Conservation (phyloP, 2,797 vertebrate genomes). For the Apogon talboti region DNA sequence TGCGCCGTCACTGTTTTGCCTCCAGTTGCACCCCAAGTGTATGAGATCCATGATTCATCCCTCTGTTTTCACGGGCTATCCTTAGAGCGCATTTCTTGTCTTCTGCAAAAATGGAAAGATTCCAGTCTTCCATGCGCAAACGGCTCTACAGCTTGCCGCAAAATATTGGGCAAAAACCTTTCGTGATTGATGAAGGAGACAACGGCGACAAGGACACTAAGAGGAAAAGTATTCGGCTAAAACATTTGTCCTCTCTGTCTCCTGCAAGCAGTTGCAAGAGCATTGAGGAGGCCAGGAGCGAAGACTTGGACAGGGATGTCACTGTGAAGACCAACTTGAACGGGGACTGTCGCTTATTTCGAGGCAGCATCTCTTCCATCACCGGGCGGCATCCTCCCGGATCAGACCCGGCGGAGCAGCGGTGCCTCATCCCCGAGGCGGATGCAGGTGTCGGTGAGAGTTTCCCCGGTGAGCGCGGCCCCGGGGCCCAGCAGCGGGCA, state of each 20-base stretch:
- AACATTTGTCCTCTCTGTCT: conserved; percentile 88
- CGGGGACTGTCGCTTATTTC: conserved; percentile 94
- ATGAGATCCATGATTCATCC: conserved; percentile 69
- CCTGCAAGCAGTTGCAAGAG: conserved; percentile 82
- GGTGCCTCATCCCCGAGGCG: conserved; percentile 86
- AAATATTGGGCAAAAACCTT: conserved; percentile 91
- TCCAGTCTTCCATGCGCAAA: conserved; percentile 97
- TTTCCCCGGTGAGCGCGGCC: conserved; percentile 77
- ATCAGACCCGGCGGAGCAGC: conserved; percentile 88
- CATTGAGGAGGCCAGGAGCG: conserved; percentile 81
- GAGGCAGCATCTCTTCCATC: conserved; percentile 92
- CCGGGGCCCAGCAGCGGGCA: conserved; percentile 71
- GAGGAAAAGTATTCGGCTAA: conserved; percentile 92
- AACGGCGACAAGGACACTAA: conserved; percentile 88
- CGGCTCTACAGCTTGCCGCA: conserved; percentile 97
- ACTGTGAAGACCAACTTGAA: conserved; percentile 91
- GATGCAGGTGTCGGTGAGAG: conserved; percentile 80
- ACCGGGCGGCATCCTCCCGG: conserved; percentile 89
- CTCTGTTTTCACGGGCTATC: conserved; percentile 51
- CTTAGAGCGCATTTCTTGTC: conserved; percentile 51
- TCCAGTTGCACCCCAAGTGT: conserved; percentile 55
- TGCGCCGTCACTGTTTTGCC: conserved; percentile 73
- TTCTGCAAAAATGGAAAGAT: conserved; percentile 88
- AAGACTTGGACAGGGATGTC: conserved; percentile 86
- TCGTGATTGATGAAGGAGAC: conserved; percentile 89